Conservation (phyloP, 1,140 invertebrate species). For the Nasonia vitripennis region DNA sequence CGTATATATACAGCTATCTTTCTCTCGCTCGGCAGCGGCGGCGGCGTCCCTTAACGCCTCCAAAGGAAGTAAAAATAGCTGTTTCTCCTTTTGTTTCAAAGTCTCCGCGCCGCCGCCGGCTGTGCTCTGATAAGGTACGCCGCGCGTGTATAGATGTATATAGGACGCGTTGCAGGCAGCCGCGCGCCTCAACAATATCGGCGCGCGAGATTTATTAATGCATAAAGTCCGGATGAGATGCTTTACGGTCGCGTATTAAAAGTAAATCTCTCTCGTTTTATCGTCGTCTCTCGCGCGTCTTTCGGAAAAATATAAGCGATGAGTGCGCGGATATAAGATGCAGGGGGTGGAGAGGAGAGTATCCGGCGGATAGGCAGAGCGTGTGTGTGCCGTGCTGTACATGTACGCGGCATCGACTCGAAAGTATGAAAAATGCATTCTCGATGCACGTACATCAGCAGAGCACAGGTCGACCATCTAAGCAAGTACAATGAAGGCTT, state of each 20-base stretch:
- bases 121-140: not conserved
- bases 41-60: not conserved
- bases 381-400: not conserved
- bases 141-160: too few species aligned
- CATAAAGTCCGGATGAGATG: too few species aligned
- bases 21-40: not conserved
- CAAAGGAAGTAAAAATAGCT: conserved; percentile 18
- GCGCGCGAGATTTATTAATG: not conserved
- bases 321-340: too few species aligned
- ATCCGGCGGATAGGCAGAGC: not conserved
- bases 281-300: not conserved
- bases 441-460: not conserved
- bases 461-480: too few species aligned
- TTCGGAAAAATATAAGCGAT: not conserved
- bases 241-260: not conserved
- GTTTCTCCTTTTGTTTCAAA: conserved; percentile 6
- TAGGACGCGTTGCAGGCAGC: too few species aligned
- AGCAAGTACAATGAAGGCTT: not conserved
- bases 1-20: not conserved
- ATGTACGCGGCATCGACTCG: not conserved
- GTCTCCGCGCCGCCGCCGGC: not conserved
- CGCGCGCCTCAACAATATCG: too few species aligned
- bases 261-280: not conserved
- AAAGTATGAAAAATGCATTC: not conserved
- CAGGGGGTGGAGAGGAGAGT: too few species aligned